Base-by-base conservation (phyloP, 2,113 vertebrate genomes). In the Chionis minor region DNA sequence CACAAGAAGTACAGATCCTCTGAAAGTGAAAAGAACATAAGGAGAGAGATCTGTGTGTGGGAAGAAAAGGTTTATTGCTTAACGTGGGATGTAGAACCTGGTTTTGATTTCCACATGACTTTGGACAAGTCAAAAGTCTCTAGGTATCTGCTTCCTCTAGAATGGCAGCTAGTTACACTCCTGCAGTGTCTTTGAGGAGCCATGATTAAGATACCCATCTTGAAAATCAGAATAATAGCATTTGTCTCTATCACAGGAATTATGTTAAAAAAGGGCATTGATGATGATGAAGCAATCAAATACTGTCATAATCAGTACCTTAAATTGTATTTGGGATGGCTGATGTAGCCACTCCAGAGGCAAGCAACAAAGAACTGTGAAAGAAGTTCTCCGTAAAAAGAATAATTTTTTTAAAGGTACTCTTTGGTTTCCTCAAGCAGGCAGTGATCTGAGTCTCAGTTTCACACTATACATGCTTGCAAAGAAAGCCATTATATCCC, bases 221-320 rank as follows among this genome's bases (percentile, higher is more conserved):
- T 11, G 65, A 61, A 74, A 85, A 87, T 65, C 73, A 95, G 90
- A 75, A 94, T 42, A 81, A 72, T 47, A 80, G 12, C 33, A 82
- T 87, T 79, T 86, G 8, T 59, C 10, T 81, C 47, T 35, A 40
- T 78, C 67, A 86, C 7, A 42, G 32, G n/a, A 81, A 91, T 89
- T 72, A 61, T 21, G 16, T 62, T 28, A 42, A 74, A 87, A 58
- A 49, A 52, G 40, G 21, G 2, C 20, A 30, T 72, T 95, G 52
- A 44, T 91, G 84, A 51, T 74, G 51, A 84, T 75, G 77, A 91
- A 89, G 78, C 66, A 94, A 91, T 94, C 87, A 93, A 49, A 77
- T 15, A 26, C 33, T 90, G 11, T 27, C 7, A 22, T 63, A 96
- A 91, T 91, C 84, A 89, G 84, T 44, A 61, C 14, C 45, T 75